These are phyloP conservation scores for Hippocampus abdominalis DNA, from an alignment of 2,113 vertebrate genomes.

Conservation along the genomic window DNA sequence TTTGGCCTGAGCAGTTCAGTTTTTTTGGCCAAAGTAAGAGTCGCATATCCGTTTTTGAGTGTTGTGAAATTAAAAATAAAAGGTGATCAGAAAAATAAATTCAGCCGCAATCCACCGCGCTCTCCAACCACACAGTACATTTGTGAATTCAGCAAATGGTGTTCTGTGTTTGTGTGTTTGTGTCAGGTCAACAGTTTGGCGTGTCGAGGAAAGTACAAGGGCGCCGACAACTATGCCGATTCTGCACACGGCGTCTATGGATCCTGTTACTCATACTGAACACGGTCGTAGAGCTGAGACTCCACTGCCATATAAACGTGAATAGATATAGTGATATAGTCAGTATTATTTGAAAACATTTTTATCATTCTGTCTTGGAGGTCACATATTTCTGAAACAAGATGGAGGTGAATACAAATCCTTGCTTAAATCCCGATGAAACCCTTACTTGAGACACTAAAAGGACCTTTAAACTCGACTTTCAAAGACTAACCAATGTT, in stretches of 20 bases:
- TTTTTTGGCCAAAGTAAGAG: too few species aligned
- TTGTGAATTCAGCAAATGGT: too few species aligned
- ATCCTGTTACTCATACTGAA: slow-evolving; percentile 88
- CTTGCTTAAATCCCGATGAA: background rate
- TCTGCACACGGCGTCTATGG: slow-evolving; percentile 77
- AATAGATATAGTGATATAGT: background rate
- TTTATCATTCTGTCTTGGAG: too few species aligned
- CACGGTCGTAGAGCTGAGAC: background rate
- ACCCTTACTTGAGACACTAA: background rate
- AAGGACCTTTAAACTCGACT: background rate
- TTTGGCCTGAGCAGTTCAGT: too few species aligned
- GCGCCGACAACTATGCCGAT: slow-evolving; percentile 71
- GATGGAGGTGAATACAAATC: background rate
- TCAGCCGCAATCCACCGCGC: too few species aligned
- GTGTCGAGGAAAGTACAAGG: slow-evolving; percentile 84
- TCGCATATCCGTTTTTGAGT: too few species aligned
- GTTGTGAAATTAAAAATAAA: too few species aligned
- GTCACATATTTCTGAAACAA: background rate
- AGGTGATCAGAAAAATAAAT: too few species aligned
- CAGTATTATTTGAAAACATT: background rate
- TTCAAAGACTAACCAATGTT: background rate
- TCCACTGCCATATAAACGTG: background rate
- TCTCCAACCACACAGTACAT: too few species aligned
- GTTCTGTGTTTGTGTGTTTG: background rate
- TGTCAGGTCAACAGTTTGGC: slow-evolving; percentile 88